A percentile compares a stretch with the other conserved stretches of the same genome.
These are phyloP conservation scores for Deroplatys truncata DNA, from an alignment of 2,888 invertebrate genomes.

Conservation along the genomic window DNA sequence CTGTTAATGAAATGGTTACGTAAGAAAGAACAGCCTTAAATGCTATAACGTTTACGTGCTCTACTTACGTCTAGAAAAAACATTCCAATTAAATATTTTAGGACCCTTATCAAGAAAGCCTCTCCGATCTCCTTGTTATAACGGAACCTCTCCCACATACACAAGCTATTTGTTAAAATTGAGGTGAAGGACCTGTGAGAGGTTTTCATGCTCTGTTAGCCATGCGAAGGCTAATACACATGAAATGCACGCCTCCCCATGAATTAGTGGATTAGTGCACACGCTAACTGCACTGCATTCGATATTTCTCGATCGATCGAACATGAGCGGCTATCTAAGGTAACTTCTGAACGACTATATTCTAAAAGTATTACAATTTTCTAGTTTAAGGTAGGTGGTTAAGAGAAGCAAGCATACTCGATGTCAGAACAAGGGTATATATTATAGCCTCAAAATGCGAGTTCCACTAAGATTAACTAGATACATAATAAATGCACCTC, in stretches of 20 bases:
- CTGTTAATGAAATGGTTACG: too few species aligned
- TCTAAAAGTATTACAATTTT: background rate
- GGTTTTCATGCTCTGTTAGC: background rate
- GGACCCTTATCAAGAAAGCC: too few species aligned
- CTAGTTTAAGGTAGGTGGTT: too few species aligned
- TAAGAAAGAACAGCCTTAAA: too few species aligned
- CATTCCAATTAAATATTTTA: too few species aligned
- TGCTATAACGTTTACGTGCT: too few species aligned
- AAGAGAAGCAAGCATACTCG: too few species aligned
- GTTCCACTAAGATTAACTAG: too few species aligned
- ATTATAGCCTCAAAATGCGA: too few species aligned
- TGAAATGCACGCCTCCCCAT: background rate
- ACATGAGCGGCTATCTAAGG: background rate
- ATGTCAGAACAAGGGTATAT: too few species aligned
- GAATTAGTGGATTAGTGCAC: background rate
- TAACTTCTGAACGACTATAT: background rate
- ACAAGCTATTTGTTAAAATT: background rate
- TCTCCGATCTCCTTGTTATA: background rate
- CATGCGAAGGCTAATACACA: background rate
- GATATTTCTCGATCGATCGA: background rate
- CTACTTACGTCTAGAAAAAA: too few species aligned
- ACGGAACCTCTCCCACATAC: background rate
- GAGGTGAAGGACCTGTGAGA: background rate
- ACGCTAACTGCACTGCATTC: background rate
- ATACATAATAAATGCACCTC: too few species aligned